Conservation (phyloP, 2,797 vertebrate species). For the Pseudocheirus occidentalis region DNA sequence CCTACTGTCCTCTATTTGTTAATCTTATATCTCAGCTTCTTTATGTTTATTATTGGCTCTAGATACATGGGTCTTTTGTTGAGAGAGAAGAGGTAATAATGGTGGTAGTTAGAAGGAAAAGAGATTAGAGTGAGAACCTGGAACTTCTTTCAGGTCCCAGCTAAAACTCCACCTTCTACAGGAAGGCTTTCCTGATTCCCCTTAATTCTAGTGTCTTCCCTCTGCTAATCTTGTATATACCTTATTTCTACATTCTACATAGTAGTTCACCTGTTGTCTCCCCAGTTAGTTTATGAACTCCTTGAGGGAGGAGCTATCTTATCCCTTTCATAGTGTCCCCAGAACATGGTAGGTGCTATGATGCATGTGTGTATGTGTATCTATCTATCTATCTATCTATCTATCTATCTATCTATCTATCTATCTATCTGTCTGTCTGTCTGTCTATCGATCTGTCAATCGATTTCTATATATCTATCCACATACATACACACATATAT, state of each 20-base stretch:
- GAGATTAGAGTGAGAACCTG: constrained; percentile 47
- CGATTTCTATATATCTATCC: too few species aligned
- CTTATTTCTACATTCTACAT: neutral
- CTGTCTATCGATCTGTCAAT: too few species aligned
- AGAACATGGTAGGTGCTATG: neutral
- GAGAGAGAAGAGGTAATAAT: constrained; percentile 23
- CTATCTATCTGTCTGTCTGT: too few species aligned
- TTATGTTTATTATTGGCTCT: too few species aligned
- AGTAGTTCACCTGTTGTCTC: neutral
- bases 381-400: too few species aligned
- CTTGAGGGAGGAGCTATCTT: too few species aligned
- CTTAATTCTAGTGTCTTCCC: neutral
- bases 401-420: too few species aligned
- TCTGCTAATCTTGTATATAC: neutral
- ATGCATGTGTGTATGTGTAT: too few species aligned
- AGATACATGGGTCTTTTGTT: neutral
- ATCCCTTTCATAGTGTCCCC: neutral
- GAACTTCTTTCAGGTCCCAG: neutral
- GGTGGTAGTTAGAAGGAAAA: neutral
- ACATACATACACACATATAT: too few species aligned
- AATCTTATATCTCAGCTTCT: too few species aligned
- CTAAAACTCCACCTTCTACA: neutral
- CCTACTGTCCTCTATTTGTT: neutral
- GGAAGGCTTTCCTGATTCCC: neutral
- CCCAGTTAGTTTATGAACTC: neutral